phyloP scores from a whole-genome alignment of 1,140 invertebrate genomes.

The Paracyclopina nana region DNA sequence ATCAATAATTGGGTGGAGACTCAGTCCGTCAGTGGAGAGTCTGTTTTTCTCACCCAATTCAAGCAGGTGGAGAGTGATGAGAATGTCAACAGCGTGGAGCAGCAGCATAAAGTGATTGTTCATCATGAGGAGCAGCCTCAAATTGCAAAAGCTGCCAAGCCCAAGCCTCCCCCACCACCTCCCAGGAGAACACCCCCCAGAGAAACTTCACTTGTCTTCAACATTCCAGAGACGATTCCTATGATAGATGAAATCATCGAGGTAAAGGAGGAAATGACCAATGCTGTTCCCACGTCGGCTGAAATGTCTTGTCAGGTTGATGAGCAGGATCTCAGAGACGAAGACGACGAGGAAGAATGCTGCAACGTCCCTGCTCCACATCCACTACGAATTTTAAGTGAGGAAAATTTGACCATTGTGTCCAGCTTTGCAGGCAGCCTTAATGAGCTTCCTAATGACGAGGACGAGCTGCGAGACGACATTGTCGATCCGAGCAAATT shows the following conservation, averaged over 20 bases:
- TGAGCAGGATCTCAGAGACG: neutral
- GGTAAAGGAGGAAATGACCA: no score
- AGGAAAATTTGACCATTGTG: slow-evolving; percentile 16
- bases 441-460: slow-evolving; percentile 1
- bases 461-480: slow-evolving; percentile 11
- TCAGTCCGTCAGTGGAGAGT: slow-evolving; percentile 28
- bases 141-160: neutral
- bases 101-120: slow-evolving; percentile 2
- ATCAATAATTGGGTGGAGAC: slow-evolving; percentile 82
- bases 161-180: slow-evolving; percentile 4
- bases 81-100: no score
- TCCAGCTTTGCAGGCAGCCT: slow-evolving; percentile 12
- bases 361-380: slow-evolving; percentile 3
- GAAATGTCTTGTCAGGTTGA: no score
- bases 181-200: slow-evolving; percentile 1
- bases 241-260: neutral
- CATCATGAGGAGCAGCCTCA: neutral
- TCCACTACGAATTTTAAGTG: slow-evolving; percentile 15
- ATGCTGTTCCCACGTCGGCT: no score
- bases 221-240: neutral
- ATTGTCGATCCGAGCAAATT: neutral
- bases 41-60: slow-evolving; percentile 16
- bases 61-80: slow-evolving; percentile 7
- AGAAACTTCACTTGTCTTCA: neutral
- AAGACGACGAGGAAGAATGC: no score